Evolutionary conservation across 2,888 invertebrate species (phyloP), one percentile per base, ranked within the genome.

Genomic region (Drosophila acutilabella): DNA sequence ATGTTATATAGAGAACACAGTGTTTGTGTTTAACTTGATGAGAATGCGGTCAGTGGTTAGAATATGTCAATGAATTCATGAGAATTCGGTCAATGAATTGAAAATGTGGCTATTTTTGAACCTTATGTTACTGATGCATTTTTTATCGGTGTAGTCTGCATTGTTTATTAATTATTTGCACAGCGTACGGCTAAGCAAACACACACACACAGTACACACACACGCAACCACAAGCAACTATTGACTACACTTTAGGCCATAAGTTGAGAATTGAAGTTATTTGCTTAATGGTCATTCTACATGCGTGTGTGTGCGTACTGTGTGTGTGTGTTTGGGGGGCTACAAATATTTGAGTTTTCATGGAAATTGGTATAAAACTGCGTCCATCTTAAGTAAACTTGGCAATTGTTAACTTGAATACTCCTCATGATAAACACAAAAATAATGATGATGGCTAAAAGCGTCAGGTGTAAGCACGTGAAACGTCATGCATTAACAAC

Each of bases 111-210:
- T 30, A 30, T 30, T 30, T 30, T 30, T 30, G 30, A 30, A 5
- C 30, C 30, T 30, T 30, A 30, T 30, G 30, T 30, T 30, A 30
- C 30, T 30, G 30, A 30, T 30, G 30, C 30, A 30, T 30, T 30
- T 36, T 36, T 36, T 36, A 36, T 36, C 36, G 13, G 11, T 36
- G 13, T 13, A 36, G 38, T 20, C 54, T 38, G 30, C 30, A 69
- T 78, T 79, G 77, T 79, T 81, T 79, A 83, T 81, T 79, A 85
- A 83, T 88, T 83, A 85, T 84, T 88, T 81, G 83, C 68, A 66
- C 85, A 71, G 60, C 64, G 58, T 58, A 73, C 41, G 57, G 53
- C 60, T 50, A 62, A 62, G 60, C 58, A 44, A 64, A 44, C 36
- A 42, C 40, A 26, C 11, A 18, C 26, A 23, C 16, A 20, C 3